Evolutionary conservation across 2,113 vertebrate species (phyloP), one percentile per base, ranked within the genome.

Genomic region (Bubo scandiacus): DNA sequence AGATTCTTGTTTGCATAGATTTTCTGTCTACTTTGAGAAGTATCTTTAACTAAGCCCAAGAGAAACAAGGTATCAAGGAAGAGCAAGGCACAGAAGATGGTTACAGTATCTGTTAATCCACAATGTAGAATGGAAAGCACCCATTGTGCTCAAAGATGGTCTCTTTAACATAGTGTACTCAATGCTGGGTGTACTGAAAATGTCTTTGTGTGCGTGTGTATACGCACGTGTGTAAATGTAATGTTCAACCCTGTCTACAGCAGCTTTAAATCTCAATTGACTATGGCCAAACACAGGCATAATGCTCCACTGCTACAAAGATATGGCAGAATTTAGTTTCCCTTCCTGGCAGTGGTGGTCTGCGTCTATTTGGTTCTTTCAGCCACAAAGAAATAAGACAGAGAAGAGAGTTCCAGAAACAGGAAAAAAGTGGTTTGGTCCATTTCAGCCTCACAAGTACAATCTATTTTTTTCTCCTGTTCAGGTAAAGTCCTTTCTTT

Each of bases 171-270:
- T 3, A 57, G 13, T 34, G 2, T 4, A 34, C 58, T 75, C 38
- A 65, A 5, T 55, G 29, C 12, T 55, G 25, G 2, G 0, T 43
- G 7, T 68, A 45, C n/a, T 21, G 23, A 81, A 77, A 62, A 72
- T 12, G 1, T 38, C 1, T 34, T 3, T 40, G 12, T 57, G 2
- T 29, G 3, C 32, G 11, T 32, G 6, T 49, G 5, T 47, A 21
- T 21, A 47, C 14, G 11, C 13, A 22, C 23, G 13, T 62, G 8
- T 71, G 34, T 57, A 47, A 77, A 36, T 29, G 30, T 10, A 47
- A 40, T 9, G 47, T 66, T 47, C 58, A 52, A 47, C 3, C 49
- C 51, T 47, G 14, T 51, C n/a, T 59, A 14, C 10, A 40, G 30
- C 32, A 71, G 26, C 10, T 78, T 94, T 83, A 61, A 30, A 51